phyloP scores from a whole-genome alignment of 2,113 vertebrate genomes.

The Passer domesticus region DNA sequence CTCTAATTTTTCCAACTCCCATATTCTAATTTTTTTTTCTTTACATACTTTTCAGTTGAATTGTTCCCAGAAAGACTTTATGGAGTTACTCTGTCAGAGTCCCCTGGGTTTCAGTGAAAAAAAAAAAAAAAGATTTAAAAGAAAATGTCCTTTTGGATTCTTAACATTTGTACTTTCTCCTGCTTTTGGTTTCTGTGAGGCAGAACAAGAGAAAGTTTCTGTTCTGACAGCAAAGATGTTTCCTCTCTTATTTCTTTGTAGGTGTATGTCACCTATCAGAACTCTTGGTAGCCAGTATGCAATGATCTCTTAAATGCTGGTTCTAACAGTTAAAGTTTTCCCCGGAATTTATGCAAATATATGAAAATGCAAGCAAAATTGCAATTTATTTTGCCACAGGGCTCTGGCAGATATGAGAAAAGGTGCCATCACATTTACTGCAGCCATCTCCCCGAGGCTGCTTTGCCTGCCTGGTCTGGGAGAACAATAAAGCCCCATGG shows the following conservation, averaged over 20 bases:
- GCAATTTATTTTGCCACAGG: neutral
- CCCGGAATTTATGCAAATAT: neutral
- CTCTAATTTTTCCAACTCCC: neutral
- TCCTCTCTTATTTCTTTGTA: neutral
- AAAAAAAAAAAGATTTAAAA: neutral
- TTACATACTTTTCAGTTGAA: neutral
- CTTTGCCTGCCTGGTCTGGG: neutral
- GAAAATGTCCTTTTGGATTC: neutral
- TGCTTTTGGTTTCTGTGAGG: neutral
- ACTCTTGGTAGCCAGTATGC: neutral
- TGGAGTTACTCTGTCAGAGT: neutral
- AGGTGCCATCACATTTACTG: neutral
- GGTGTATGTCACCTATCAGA: neutral
- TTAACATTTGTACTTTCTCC: neutral
- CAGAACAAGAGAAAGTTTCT: neutral
- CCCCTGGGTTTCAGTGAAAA: neutral
- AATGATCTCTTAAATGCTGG: neutral
- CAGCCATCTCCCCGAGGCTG: neutral
- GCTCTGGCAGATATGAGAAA: neutral
- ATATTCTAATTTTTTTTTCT: neutral
- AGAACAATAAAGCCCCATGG: constrained; percentile 18
- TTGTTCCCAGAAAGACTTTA: neutral
- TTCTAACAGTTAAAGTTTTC: neutral
- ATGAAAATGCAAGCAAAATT: neutral
- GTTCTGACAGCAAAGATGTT: neutral